Evolutionary conservation across 2,797 vertebrate genomes (phyloP), one percentile per base, ranked within the genome.

Genomic region (Urosaurus nigricauda): DNA sequence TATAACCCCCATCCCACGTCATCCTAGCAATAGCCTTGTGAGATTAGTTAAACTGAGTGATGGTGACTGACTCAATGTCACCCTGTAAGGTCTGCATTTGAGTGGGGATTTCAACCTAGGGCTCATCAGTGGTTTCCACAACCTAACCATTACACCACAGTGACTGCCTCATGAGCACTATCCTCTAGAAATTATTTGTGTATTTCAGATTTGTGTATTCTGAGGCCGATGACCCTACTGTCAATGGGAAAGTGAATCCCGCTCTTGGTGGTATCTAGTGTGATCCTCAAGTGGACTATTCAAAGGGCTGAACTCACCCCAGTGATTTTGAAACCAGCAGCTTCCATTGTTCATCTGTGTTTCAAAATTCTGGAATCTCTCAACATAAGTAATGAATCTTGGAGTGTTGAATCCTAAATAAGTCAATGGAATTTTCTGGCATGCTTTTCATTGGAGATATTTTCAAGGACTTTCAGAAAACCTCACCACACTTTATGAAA

Each of bases 381-480:
- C 3, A 51, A 11, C 43, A 8, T 53, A 29, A 11, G 4, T 43
- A 6, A 60, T n/a, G 26, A 29, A 19, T 21, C 24, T 32, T 14
- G 24, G 17, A 9, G 16, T 53, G 17, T 53, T 14, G 13, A 40
- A 32, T 56, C 37, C 32, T 35, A 58, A 17, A 32, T 13, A 80
- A 63, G 21, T 56, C 32, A 11, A 29, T 29, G 26, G 43, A 2
- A 35, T 32, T 75, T 75, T 19, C 26, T 53, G 9, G 37, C n/a
- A 9, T 75, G 35, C 43, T 43, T 73, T 81, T 74, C 2, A 26
- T 13, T 74, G 5, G 29, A 74, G 19, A 77, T 74, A 47, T 75
- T 81, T 43, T 82, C 43, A 77, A 77, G 58, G 78, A 74, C 88
- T 89, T 85, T 75, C 35, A 21, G n/a, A 77, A 80, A 82, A 43